Conservation (phyloP, 1,140 invertebrate species). For the Cyphomyrmex costatus region DNA sequence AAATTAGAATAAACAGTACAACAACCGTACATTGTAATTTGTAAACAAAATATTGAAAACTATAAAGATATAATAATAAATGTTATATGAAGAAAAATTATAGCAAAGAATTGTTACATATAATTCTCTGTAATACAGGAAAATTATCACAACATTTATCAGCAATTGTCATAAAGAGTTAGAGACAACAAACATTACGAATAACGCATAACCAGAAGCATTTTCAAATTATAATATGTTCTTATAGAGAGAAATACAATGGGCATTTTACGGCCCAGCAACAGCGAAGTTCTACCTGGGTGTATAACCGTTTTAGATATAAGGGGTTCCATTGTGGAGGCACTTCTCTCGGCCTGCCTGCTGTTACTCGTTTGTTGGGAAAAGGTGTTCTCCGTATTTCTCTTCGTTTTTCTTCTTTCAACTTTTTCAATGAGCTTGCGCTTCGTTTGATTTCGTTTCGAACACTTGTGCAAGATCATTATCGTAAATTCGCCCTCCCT, state of each 20-base stretch:
- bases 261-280: conserved; percentile 53
- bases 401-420: conserved; percentile 12
- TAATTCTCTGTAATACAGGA: neutral
- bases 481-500: conserved; percentile 16
- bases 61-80: neutral
- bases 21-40: neutral
- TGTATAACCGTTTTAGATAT: conserved; percentile 64
- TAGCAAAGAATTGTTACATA: neutral
- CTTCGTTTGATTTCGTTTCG: conserved; percentile 19
- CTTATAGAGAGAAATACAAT: conserved; percentile 52
- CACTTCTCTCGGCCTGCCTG: conserved; percentile 64
- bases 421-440: neutral
- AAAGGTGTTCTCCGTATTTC: conserved; percentile 55
- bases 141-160: neutral
- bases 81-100: neutral
- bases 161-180: neutral
- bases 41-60: neutral
- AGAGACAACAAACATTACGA: conserved; percentile 21
- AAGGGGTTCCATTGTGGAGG: conserved; percentile 60
- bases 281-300: conserved; percentile 58
- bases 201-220: conserved; percentile 37
- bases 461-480: conserved; percentile 34
- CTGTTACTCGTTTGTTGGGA: conserved; percentile 62
- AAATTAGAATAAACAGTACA: neutral
- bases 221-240: conserved; percentile 24